Conservation (phyloP, 2,888 invertebrate species). For the Chaetogeoica ovagalla region DNA sequence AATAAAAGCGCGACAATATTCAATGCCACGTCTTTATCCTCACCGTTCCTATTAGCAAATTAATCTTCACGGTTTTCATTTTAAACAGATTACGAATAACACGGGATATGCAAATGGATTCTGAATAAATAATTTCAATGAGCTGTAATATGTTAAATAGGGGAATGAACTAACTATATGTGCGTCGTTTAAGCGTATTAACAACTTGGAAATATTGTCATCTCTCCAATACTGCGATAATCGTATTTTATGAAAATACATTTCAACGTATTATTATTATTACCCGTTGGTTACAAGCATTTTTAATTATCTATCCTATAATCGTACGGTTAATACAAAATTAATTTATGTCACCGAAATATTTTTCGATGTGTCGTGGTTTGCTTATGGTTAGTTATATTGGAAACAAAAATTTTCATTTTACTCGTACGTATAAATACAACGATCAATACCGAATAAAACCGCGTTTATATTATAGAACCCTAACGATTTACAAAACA, state of each 20-base stretch:
- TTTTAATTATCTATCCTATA: not conserved
- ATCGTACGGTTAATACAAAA: not conserved
- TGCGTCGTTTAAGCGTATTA: not conserved
- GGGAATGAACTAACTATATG: not conserved
- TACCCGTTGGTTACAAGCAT: no score
- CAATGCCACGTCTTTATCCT: slow-evolving; percentile 17
- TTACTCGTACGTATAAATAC: not conserved
- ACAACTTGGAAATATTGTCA: not conserved
- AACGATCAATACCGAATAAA: slow-evolving; percentile 11
- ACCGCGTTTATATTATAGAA: not conserved
- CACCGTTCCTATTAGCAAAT: slow-evolving; percentile 7
- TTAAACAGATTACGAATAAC: slow-evolving; percentile 27
- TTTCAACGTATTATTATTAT: not conserved
- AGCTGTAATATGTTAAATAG: not conserved
- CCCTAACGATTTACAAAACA: slow-evolving; percentile 12
- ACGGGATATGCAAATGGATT: slow-evolving; percentile 16
- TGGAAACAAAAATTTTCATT: not conserved
- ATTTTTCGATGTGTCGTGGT: not conserved
- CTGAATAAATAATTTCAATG: slow-evolving; percentile 40
- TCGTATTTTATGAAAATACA: not conserved
- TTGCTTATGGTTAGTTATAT: not conserved
- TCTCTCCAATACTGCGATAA: not conserved
- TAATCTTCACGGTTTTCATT: slow-evolving; percentile 14
- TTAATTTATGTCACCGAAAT: not conserved
- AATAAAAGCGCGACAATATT: slow-evolving; percentile 1